Evolutionary conservation across 1,140 invertebrate species (phyloP).

Genomic region (Conus betulinus): DNA sequence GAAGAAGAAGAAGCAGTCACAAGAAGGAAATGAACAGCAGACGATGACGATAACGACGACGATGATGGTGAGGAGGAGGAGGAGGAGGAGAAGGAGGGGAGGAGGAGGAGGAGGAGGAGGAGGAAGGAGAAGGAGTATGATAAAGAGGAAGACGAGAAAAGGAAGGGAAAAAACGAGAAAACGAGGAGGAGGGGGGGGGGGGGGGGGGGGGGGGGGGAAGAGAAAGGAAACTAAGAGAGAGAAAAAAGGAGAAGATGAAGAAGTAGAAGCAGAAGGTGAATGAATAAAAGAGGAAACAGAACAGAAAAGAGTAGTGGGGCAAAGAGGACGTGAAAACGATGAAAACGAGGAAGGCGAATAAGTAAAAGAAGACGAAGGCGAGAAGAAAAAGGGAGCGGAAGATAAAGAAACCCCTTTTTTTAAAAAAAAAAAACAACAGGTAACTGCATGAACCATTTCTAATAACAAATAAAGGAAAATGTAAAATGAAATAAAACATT

Average conservation of each 20-base stretch:
- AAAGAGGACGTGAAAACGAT: neutral
- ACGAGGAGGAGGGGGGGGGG: no score
- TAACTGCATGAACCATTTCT: no score
- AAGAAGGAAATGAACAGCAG: conserved; percentile 4
- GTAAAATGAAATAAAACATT: no score
- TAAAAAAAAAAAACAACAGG: neutral
- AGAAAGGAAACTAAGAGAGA: no score
- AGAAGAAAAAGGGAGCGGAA: neutral
- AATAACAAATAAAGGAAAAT: no score
- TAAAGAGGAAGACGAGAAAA: neutral
- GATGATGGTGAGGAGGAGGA: neutral
- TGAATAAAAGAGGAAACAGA: no score
- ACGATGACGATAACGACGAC: neutral
- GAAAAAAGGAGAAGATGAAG: no score
- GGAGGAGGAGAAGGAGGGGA: neutral
- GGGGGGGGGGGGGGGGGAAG: neutral
- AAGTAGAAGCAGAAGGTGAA: neutral
- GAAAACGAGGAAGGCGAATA: neutral
- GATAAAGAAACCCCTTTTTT: neutral
- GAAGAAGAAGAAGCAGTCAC: neutral
- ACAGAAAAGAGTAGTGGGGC: neutral
- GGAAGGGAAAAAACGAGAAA: neutral
- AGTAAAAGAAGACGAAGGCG: neutral
- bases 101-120: no score
- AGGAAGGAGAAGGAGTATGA: no score